These are phyloP conservation scores for Phengaris alcon DNA, from an alignment of 2,888 invertebrate species.

Conservation along the genomic window DNA sequence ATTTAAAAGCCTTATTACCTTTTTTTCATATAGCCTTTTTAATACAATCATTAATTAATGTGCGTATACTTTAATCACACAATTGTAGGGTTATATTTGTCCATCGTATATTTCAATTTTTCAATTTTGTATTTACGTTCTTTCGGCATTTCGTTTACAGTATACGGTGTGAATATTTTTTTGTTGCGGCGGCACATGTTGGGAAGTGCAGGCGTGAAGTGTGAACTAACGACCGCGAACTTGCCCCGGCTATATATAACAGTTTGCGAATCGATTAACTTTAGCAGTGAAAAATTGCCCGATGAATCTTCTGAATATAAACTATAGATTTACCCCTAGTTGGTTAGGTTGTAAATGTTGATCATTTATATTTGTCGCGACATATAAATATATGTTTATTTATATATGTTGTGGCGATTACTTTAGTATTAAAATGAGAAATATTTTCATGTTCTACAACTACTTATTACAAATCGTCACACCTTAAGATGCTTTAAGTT, in stretches of 20 bases:
- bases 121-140: too few relatives aligned
- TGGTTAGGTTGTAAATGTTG: conserved; percentile 19
- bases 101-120: too few relatives aligned
- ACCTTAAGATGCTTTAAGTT: too few relatives aligned
- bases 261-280: conserved; percentile 54
- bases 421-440: not conserved
- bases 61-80: too few relatives aligned
- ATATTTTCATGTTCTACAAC: not conserved
- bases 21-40: too few relatives aligned
- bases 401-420: not conserved
- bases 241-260: conserved; percentile 48
- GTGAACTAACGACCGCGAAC: conserved; percentile 48
- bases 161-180: conserved; percentile 32
- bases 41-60: too few relatives aligned
- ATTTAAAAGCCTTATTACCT: too few relatives aligned
- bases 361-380: not conserved
- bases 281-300: conserved; percentile 62
- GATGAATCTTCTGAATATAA: conserved; percentile 54
- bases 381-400: conserved; percentile 2
- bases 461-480: too few relatives aligned
- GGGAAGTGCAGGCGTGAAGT: conserved; percentile 44
- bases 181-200: conserved; percentile 45
- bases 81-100: too few relatives aligned
- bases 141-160: too few relatives aligned
- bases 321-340: conserved; percentile 39